Percentiles rank a stretch among this genome's conserved stretches.
Evolutionary conservation across 2,888 invertebrate species (phyloP).

Genomic region (Polymixis flavicincta): DNA sequence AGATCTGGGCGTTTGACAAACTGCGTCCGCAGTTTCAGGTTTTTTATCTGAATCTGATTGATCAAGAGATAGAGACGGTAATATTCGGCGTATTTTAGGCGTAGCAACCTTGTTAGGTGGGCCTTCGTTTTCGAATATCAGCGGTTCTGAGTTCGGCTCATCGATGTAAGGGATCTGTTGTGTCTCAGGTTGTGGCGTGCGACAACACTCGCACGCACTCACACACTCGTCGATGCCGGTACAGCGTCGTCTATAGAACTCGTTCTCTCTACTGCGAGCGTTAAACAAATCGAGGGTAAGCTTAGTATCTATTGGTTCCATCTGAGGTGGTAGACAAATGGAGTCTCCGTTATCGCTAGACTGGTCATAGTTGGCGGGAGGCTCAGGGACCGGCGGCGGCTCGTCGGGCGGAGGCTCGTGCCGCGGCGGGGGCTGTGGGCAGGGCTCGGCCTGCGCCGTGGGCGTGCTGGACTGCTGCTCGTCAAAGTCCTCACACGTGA

Average conservation of each 20-base stretch:
- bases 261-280: slow-evolving; percentile 71
- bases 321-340: slow-evolving; percentile 82
- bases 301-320: slow-evolving; percentile 85
- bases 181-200: slow-evolving; percentile 85
- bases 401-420: slow-evolving; percentile 65
- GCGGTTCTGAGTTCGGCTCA: slow-evolving; percentile 85
- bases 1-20: slow-evolving; percentile 83
- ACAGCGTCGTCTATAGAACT: slow-evolving; percentile 78
- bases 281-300: slow-evolving; percentile 84
- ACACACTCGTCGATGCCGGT: slow-evolving; percentile 85
- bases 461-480: slow-evolving; percentile 72
- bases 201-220: slow-evolving; percentile 87
- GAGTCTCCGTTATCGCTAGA: slow-evolving; percentile 81
- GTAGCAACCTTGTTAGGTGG: slow-evolving; percentile 78
- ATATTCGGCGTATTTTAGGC: slow-evolving; percentile 85
- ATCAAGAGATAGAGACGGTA: slow-evolving; percentile 86
- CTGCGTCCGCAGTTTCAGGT: slow-evolving; percentile 82
- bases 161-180: slow-evolving; percentile 87
- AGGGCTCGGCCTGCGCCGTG: slow-evolving; percentile 55
- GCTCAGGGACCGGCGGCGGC: slow-evolving; percentile 78
- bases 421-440: slow-evolving; percentile 50
- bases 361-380: slow-evolving; percentile 77
- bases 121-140: slow-evolving; percentile 85
- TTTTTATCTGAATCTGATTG: slow-evolving; percentile 77
- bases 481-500: slow-evolving; percentile 87